Conservation (phyloP, 2,797 vertebrate genomes). For the Centropyge bicolor region DNA sequence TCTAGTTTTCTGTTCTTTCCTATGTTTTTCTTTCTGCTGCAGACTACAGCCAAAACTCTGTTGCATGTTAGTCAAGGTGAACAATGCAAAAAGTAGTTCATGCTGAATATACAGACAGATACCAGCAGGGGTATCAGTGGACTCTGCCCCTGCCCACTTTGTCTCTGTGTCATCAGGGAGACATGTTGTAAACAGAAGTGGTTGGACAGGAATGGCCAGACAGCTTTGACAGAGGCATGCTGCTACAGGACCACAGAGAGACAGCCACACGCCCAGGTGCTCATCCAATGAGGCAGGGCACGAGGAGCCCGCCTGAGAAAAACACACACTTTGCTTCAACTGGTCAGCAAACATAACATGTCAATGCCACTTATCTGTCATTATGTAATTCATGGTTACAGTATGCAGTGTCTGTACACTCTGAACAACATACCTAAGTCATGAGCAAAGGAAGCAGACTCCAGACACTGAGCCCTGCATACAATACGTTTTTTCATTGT, state of each 20-base stretch:
- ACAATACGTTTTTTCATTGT: not conserved
- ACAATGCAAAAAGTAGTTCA: too few relatives aligned
- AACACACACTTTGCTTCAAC: not conserved
- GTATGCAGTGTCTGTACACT: not conserved
- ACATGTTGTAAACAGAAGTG: slow-evolving; percentile 41
- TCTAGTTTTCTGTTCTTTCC: too few relatives aligned
- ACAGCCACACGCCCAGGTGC: not conserved
- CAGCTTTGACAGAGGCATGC: slow-evolving; percentile 43
- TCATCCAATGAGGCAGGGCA: not conserved
- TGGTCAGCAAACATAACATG: not conserved
- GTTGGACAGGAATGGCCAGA: slow-evolving; percentile 48
- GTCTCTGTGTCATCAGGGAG: slow-evolving; percentile 22
- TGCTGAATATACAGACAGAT: not conserved
- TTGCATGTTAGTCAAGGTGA: too few relatives aligned
- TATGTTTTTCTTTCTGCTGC: too few relatives aligned
- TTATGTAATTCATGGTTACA: slow-evolving; percentile 9
- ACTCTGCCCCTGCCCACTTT: not conserved
- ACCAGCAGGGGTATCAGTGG: not conserved
- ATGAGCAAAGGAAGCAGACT: not conserved
- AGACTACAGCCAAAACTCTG: too few relatives aligned
- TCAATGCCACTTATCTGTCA: not conserved
- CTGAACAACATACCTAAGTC: not conserved
- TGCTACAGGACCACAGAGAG: slow-evolving; percentile 44
- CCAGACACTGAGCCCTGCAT: not conserved
- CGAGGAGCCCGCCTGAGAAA: not conserved